These are phyloP conservation scores for Drosophila carrolli DNA, from an alignment of 1,140 invertebrate species.

Conservation along the genomic window DNA sequence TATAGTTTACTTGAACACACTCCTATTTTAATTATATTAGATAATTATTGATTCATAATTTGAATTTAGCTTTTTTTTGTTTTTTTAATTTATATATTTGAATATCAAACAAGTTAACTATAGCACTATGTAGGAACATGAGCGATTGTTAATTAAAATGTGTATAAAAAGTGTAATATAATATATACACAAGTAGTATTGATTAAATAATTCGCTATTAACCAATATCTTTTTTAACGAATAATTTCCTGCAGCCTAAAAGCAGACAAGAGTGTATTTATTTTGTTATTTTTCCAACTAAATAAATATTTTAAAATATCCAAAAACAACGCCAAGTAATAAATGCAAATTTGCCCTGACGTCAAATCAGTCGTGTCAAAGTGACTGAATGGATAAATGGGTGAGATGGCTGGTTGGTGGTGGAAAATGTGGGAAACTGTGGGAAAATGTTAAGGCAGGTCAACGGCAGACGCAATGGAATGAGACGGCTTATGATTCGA, in stretches of 20 bases:
- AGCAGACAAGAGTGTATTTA: background rate
- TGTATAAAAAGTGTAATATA: no score
- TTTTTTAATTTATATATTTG: no score
- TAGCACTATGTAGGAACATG: no score
- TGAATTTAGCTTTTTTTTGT: no score
- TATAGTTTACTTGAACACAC: no score
- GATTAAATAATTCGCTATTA: no score
- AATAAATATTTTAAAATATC: background rate
- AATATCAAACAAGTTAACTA: no score
- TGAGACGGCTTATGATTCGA: background rate
- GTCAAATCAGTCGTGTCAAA: constrained; percentile 71
- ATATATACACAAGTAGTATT: no score
- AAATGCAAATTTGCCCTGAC: constrained; percentile 54
- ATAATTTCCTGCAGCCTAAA: background rate
- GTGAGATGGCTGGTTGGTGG: background rate
- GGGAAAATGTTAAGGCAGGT: constrained; percentile 32
- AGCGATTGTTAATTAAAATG: no score
- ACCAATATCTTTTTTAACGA: no score
- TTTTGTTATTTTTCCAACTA: background rate
- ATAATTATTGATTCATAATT: no score
- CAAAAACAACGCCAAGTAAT: constrained; percentile 16
- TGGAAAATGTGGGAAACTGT: constrained; percentile 10
- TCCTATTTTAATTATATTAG: no score
- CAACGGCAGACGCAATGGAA: constrained; percentile 16
- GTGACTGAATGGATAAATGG: constrained; percentile 17